Conservation (phyloP, 2,797 vertebrate species). For the Lepidocolaptes lacrymiger region DNA sequence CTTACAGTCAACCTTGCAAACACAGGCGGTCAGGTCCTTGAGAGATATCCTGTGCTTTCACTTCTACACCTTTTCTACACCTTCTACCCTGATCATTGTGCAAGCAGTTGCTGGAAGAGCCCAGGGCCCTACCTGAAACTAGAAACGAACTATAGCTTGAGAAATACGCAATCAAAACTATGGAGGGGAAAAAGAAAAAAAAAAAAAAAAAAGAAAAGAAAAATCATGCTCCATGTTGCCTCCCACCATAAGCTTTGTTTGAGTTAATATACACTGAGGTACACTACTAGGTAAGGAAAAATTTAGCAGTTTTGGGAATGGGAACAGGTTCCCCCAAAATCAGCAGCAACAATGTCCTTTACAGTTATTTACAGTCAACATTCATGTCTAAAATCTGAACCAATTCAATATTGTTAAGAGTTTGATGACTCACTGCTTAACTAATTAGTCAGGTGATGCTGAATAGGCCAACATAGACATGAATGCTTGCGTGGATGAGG, state of each 20-base stretch:
- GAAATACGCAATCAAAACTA: background rate
- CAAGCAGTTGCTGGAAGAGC: background rate
- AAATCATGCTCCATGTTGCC: background rate
- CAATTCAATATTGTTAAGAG: background rate
- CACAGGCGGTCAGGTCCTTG: background rate
- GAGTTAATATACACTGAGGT: background rate
- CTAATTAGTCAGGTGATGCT: background rate
- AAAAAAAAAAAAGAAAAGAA: background rate
- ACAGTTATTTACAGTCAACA: background rate
- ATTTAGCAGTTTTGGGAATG: background rate
- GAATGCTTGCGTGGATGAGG: background rate
- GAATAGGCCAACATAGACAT: background rate
- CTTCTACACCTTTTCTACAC: background rate
- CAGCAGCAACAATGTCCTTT: background rate
- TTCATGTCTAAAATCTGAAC: background rate
- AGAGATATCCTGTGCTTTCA: background rate
- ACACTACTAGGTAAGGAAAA: background rate
- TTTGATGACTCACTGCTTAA: background rate
- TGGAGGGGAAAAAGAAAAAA: fast-evolving
- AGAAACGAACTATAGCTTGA: background rate
- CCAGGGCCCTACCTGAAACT: background rate
- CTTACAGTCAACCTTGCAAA: background rate
- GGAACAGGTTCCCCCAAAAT: background rate
- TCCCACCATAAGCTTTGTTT: background rate
- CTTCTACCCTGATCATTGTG: fast-evolving